phyloP scores from a whole-genome alignment of 2,113 vertebrate genomes.

The Sula dactylatra region DNA sequence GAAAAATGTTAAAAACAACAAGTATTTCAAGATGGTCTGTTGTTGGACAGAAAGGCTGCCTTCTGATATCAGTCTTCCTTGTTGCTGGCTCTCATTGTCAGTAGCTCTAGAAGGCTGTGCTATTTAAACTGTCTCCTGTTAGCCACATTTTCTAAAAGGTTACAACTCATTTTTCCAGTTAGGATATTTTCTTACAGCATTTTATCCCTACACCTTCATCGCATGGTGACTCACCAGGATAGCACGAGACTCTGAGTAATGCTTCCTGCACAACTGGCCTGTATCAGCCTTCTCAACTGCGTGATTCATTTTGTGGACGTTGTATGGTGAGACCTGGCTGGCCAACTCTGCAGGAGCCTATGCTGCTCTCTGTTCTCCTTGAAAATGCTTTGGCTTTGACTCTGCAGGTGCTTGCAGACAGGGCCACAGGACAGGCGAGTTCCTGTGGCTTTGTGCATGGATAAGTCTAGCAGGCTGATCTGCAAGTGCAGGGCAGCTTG shows the following conservation, averaged over 20 bases:
- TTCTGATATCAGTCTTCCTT: background rate
- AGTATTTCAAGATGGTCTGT: background rate
- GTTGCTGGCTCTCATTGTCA: background rate
- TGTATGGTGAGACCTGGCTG: background rate
- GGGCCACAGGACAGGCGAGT: background rate
- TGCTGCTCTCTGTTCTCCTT: background rate
- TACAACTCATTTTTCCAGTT: background rate
- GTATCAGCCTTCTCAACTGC: rapidly evolving
- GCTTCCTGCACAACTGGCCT: background rate
- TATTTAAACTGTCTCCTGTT: rapidly evolving
- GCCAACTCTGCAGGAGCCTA: rapidly evolving
- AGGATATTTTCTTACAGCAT: background rate
- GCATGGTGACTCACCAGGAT: background rate
- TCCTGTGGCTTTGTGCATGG: background rate
- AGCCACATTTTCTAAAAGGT: background rate
- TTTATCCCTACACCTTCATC: background rate
- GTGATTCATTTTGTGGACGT: background rate
- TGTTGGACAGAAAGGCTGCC: background rate
- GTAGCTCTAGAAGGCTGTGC: background rate
- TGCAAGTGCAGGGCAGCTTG: background rate
- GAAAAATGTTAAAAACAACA: background rate
- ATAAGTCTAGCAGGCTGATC: background rate
- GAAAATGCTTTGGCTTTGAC: background rate
- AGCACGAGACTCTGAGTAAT: background rate
- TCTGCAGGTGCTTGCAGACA: background rate